A percentile compares a stretch with the other conserved stretches of the same genome.
Conservation (phyloP, 2,113 vertebrate genomes). For the Columba livia region DNA sequence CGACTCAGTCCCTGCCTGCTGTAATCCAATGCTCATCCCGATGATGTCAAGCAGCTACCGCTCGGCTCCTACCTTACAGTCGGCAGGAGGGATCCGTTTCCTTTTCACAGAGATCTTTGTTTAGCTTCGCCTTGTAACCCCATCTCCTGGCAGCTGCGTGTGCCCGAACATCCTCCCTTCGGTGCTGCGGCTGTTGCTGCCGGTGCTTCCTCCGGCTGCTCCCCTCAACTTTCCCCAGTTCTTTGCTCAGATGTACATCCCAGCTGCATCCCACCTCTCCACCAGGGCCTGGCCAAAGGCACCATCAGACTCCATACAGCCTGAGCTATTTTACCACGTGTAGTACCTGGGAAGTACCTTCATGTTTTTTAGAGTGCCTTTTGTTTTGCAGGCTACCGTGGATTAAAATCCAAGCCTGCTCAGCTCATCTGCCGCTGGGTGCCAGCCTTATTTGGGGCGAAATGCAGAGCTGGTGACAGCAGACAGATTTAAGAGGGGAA, state of each 20-base stretch:
- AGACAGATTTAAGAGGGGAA: background rate
- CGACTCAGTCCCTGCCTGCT: slow-evolving; percentile 71
- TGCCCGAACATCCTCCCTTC: slow-evolving; percentile 71
- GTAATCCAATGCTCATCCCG: slow-evolving; percentile 76
- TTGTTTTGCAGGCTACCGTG: fast-evolving
- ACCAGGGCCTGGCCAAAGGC: background rate
- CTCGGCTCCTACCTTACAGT: slow-evolving; percentile 69
- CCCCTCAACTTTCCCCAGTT: background rate
- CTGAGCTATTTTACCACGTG: background rate
- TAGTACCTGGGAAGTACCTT: fast-evolving
- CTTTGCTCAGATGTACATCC: fast-evolving
- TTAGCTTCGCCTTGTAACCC: slow-evolving; percentile 57
- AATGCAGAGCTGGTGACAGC: background rate
- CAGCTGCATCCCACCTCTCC: background rate
- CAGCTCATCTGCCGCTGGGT: background rate
- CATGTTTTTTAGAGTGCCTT: background rate
- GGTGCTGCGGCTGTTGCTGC: slow-evolving; percentile 25
- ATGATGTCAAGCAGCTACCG: slow-evolving; percentile 78
- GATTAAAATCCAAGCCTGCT: background rate
- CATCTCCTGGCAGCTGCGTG: slow-evolving; percentile 50
- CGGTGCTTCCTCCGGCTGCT: slow-evolving; percentile 1
- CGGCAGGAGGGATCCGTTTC: slow-evolving; percentile 71
- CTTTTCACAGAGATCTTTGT: slow-evolving; percentile 59
- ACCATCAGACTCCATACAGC: fast-evolving
- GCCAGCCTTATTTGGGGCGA: background rate